phyloP scores from a whole-genome alignment of 2,797 vertebrate species.

The Hydrocynus forskahlii region DNA sequence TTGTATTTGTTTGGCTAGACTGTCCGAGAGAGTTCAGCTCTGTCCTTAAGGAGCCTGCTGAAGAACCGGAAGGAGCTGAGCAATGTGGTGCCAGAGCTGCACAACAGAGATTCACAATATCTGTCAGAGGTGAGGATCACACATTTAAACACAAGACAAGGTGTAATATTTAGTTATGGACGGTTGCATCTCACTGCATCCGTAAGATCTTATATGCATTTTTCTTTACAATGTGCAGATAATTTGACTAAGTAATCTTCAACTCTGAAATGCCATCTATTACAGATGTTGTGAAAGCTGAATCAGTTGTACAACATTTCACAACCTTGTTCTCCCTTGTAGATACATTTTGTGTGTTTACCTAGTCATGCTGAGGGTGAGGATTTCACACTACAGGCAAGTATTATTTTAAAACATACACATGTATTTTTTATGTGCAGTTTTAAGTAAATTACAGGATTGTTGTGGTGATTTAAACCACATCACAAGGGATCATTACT shows the following conservation, averaged over 20 bases:
- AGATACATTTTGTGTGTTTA: constrained; percentile 82
- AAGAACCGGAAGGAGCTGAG: constrained; percentile 91
- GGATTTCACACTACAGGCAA: constrained; percentile 75
- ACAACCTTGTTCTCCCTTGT: constrained; percentile 48
- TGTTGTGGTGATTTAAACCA: not conserved
- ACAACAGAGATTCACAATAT: constrained; percentile 73
- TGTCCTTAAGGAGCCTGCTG: constrained; percentile 85
- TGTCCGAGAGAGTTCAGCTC: constrained; percentile 83
- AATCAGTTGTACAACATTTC: not conserved
- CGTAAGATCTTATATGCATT: too few species aligned
- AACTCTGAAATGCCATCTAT: not conserved
- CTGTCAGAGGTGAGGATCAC: constrained; percentile 82
- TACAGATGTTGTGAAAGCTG: not conserved
- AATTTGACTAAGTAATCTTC: not conserved
- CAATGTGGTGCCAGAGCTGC: constrained; percentile 80
- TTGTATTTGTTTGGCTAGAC: constrained; percentile 75
- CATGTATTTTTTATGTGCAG: too few species aligned
- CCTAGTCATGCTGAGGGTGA: constrained; percentile 76
- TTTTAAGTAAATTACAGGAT: too few species aligned
- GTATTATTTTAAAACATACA: not conserved
- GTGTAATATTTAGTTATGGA: not conserved
- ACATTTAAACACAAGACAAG: not conserved
- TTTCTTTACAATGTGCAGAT: not conserved
- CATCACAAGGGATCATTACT: too few species aligned
- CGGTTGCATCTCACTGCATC: too few species aligned